Conservation (phyloP, 2,113 vertebrate species). For the Eclectus roratus region DNA sequence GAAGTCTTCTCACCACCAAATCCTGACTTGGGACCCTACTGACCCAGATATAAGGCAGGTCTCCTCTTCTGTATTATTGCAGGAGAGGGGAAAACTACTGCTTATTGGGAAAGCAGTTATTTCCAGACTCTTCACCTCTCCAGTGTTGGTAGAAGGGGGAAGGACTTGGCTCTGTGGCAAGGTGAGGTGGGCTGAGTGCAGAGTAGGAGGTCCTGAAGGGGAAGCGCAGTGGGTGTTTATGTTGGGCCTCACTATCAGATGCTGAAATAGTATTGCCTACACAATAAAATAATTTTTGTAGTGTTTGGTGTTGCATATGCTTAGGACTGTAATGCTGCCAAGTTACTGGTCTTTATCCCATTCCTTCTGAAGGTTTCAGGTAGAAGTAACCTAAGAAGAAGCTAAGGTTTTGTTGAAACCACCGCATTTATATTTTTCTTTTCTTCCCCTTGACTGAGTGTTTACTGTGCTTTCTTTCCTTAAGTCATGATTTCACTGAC, state of each 20-base stretch:
- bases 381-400: not conserved
- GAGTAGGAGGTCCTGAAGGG: not conserved
- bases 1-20: not conserved
- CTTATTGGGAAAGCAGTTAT: not conserved
- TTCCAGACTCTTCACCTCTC: rapidly evolving
- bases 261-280: not conserved
- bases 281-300: not conserved
- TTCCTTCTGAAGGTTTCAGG: not conserved
- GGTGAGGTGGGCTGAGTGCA: not conserved
- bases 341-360: not conserved
- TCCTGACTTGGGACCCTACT: not conserved
- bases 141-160: not conserved
- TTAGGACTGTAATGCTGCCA: not conserved
- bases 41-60: not conserved
- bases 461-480: not conserved
- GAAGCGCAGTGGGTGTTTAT: rapidly evolving
- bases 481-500: not conserved
- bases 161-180: not conserved
- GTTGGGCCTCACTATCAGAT: rapidly evolving
- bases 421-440: not conserved
- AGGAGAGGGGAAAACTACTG: not conserved
- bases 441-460: not conserved
- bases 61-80: rapidly evolving
- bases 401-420: not conserved
- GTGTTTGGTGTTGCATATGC: not conserved